A percentile compares a stretch with the other conserved stretches of the same genome.
These are phyloP conservation scores for Xestobium rufovillosum DNA, from an alignment of 2,888 invertebrate species.

Conservation along the genomic window DNA sequence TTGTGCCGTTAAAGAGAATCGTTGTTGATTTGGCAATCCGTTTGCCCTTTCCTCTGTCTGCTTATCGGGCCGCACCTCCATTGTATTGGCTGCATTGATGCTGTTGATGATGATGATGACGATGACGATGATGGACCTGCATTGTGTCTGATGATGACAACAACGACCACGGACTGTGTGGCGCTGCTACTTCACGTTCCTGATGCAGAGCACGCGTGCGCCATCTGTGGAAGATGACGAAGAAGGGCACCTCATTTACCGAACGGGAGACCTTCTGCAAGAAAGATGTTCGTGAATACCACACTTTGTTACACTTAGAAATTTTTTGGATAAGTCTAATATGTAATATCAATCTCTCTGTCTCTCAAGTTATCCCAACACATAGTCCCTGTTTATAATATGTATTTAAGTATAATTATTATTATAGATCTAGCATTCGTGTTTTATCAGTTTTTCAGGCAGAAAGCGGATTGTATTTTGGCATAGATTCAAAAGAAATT, in stretches of 20 bases:
- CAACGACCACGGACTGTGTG: no score
- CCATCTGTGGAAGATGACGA: slow-evolving; percentile 98
- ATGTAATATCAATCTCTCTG: slow-evolving; percentile 22
- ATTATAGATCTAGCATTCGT: no score
- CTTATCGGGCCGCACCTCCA: slow-evolving; percentile 52
- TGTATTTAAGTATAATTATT: slow-evolving; percentile 9
- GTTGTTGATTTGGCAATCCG: slow-evolving; percentile 57
- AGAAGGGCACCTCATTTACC: slow-evolving; percentile 99
- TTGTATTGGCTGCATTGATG: slow-evolving; percentile 39
- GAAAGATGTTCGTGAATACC: slow-evolving; percentile 96
- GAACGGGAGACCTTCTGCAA: slow-evolving; percentile 97
- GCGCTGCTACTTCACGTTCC: slow-evolving; percentile 11
- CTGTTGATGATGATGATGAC: slow-evolving; percentile 13
- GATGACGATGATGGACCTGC: slow-evolving; percentile 19
- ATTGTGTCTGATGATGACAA: slow-evolving; percentile 41
- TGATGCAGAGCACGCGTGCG: slow-evolving; percentile 69
- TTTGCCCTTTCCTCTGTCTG: slow-evolving; percentile 60
- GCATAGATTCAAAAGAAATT: no score
- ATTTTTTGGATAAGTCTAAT: slow-evolving; percentile 37
- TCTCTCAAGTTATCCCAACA: no score
- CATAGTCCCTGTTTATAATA: no score
- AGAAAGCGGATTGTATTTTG: no score
- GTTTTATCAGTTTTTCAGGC: no score
- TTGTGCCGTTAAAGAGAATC: slow-evolving; percentile 39
- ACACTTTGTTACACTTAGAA: slow-evolving; percentile 39